A percentile compares a stretch with the other conserved stretches of the same genome.
These are phyloP conservation scores for Uloborus plumipes DNA, from an alignment of 2,888 invertebrate species.

Conservation along the genomic window DNA sequence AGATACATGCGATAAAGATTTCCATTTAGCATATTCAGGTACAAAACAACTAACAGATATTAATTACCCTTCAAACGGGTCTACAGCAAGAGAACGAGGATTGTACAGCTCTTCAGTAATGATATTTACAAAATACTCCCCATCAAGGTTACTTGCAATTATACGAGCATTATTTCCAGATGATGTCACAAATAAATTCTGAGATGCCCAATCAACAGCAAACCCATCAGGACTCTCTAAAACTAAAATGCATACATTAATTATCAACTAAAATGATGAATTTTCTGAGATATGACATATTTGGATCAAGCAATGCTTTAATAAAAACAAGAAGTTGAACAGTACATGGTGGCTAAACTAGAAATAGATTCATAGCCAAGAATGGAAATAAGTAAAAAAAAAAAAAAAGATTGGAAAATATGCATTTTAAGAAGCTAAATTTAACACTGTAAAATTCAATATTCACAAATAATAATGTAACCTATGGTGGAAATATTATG, in stretches of 20 bases:
- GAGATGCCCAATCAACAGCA: slow-evolving; percentile 86
- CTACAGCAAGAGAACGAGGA: slow-evolving; percentile 78
- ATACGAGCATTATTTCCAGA: slow-evolving; percentile 75
- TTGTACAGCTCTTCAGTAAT: slow-evolving; percentile 48
- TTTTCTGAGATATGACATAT: neutral
- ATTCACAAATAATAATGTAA: too few species aligned
- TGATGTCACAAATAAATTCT: slow-evolving; percentile 81
- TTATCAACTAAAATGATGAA: neutral
- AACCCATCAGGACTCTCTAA: slow-evolving; percentile 79
- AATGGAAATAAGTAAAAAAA: neutral
- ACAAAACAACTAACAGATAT: neutral
- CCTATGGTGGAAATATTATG: too few species aligned
- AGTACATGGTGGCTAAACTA: too few species aligned
- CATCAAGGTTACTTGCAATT: slow-evolving; percentile 80
- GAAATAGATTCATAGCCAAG: too few species aligned
- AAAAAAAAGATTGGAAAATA: neutral
- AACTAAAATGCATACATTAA: slow-evolving; percentile 68
- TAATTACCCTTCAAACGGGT: slow-evolving; percentile 77
- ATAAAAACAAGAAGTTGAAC: too few species aligned
- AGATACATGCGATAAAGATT: too few species aligned
- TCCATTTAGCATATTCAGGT: too few species aligned
- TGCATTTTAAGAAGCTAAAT: neutral
- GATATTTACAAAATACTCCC: slow-evolving; percentile 74
- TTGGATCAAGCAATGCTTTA: neutral
- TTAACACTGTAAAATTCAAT: too few species aligned